Base-by-base conservation (phyloP, 2,797 vertebrate species). In the Crypturellus tataupa region DNA sequence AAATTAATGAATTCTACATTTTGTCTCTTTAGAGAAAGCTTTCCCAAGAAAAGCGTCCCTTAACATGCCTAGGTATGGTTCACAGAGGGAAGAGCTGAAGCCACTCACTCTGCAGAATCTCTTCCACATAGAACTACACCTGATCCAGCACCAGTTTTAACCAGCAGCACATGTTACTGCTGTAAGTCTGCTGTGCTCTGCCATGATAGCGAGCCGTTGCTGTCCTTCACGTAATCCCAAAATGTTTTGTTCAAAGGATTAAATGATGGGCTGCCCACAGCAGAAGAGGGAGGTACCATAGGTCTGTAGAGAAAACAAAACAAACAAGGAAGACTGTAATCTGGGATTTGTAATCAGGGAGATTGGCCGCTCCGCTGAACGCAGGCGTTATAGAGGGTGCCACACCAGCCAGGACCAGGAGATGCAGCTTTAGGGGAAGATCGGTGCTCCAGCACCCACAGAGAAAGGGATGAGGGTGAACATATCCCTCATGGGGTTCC, bases 281-380 rank as follows among this genome's bases (percentile, higher is more conserved):
- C 64, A 79, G 27, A 79, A 90, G 65, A 49, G 44, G 17, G 49
- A 76, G 47, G 55, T 13, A 56, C 29, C 0, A 0, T 21, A 35
- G 0, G 3, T 12, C 21, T 65, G 37, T 3, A 87, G 56, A 90
- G 72, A 40, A 76, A 88, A 40, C 64, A 73, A 69, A 44, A 80
- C 64, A 73, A 69, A 78, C 64, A 79, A 72, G 35, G 51, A 89
- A 81, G 70, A 78, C 27, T 58, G 78, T 25, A 13, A 85, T 72
- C 29, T 77, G 25, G 49, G 25, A 53, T 70, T 70, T 20, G 18
- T 29, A 51, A 70, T 51, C 47, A 31, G 18, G 9, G 13, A 3
- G 2, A 8, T 7, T 75, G 60, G 44, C 5, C 0, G 0, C 10
- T 6, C 35, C 24, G n/a, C 31, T 40, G 18, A 33, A 56, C 1